Evolutionary conservation across 2,113 vertebrate genomes (phyloP).

Genomic region (Xiphophorus couchianus): DNA sequence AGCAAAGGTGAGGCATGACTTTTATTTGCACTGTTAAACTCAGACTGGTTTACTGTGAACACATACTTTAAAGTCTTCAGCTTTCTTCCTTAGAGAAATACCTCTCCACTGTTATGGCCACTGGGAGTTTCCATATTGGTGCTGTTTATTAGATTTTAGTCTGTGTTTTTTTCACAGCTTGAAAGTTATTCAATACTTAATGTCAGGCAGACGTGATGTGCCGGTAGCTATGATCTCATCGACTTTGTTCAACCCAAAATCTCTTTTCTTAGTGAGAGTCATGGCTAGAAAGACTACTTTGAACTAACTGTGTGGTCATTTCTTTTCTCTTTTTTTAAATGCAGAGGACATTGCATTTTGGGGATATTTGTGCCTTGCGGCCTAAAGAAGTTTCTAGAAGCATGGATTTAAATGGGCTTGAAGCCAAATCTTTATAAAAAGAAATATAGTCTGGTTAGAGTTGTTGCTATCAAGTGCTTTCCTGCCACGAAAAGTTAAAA

Average conservation of each 20-base stretch:
- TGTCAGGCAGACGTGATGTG: conserved; percentile 14
- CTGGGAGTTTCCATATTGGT: background rate
- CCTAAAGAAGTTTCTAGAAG: background rate
- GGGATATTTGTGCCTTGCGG: background rate
- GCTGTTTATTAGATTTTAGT: conserved; percentile 5
- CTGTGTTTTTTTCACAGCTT: conserved; percentile 18
- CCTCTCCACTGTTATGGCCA: background rate
- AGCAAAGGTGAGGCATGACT: conserved; percentile 9
- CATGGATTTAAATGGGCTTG: background rate
- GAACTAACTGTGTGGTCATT: background rate
- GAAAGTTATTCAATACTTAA: conserved; percentile 22
- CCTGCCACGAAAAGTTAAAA: background rate
- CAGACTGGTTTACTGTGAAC: conserved; percentile 6
- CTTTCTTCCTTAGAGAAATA: conserved; percentile 1
- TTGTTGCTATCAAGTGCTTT: background rate
- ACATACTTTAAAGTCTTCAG: background rate
- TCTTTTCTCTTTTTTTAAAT: background rate
- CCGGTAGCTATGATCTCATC: conserved; percentile 15
- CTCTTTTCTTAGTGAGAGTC: conserved; percentile 9
- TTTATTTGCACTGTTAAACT: conserved; percentile 21
- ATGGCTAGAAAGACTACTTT: no score
- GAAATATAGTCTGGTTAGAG: background rate
- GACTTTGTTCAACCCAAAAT: conserved; percentile 23
- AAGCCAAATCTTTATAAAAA: background rate
- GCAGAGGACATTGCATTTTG: background rate